phyloP scores from a whole-genome alignment of 1,140 invertebrate species.

The Solen grandis region DNA sequence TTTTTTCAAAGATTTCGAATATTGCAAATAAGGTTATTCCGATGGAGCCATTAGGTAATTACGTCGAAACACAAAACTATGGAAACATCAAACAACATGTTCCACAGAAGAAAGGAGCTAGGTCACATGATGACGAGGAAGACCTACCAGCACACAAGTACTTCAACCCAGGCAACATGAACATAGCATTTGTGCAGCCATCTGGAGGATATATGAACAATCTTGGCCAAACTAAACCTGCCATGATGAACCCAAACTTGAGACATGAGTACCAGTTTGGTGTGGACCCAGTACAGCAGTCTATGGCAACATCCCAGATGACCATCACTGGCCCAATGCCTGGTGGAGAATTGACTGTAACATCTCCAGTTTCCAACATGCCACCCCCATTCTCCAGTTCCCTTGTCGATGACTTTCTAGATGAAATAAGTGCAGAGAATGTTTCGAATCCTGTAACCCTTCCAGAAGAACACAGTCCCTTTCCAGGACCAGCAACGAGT shows the following conservation, averaged over 20 bases:
- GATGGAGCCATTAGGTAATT: constrained; percentile 16
- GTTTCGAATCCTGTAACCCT: too few relatives aligned
- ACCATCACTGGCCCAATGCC: constrained; percentile 12
- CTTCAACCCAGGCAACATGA: neutral
- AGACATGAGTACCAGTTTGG: neutral
- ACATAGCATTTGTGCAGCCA: neutral
- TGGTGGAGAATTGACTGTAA: constrained; percentile 40
- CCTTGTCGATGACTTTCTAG: constrained; percentile 16
- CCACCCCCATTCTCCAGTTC: neutral
- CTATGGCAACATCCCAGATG: too few relatives aligned
- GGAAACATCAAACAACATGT: neutral
- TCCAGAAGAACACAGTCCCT: constrained; percentile 20
- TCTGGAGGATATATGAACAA: neutral
- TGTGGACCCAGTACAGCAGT: neutral
- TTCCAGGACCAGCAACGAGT: constrained; percentile 28
- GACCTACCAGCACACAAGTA: constrained; percentile 17
- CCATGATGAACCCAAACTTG: neutral
- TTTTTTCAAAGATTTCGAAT: neutral
- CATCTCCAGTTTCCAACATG: constrained; percentile 13
- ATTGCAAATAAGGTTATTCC: constrained; percentile 18
- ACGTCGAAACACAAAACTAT: constrained; percentile 2
- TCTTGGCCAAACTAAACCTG: neutral
- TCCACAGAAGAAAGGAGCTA: neutral
- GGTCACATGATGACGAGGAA: constrained; percentile 17
- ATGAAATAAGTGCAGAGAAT: neutral